These are phyloP conservation scores for Trissolcus basalis DNA, from an alignment of 1,140 invertebrate genomes.

Conservation along the genomic window DNA sequence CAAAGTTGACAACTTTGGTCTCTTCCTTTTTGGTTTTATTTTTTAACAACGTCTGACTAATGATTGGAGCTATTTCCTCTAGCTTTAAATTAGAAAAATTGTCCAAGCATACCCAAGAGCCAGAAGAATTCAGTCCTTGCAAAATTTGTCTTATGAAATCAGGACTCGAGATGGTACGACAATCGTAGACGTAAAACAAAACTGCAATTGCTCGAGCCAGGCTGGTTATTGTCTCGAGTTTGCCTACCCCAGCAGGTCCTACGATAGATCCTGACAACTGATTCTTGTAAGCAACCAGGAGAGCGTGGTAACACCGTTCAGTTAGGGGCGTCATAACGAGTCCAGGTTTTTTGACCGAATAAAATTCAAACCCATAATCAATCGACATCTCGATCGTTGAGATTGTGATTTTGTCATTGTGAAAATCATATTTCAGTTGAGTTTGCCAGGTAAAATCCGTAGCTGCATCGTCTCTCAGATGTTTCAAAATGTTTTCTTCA, in stretches of 20 bases:
- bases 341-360: conserved; percentile 83
- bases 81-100: conserved; percentile 82
- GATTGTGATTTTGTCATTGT: conserved; percentile 84
- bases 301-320: conserved; percentile 92
- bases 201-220: conserved; percentile 81
- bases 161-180: conserved; percentile 80
- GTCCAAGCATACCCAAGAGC: conserved; percentile 84
- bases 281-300: conserved; percentile 86
- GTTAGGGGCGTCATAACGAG: conserved; percentile 92
- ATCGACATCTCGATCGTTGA: conserved; percentile 86
- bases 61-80: conserved; percentile 76
- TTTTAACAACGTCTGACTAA: conserved; percentile 77
- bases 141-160: conserved; percentile 80
- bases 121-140: conserved; percentile 80
- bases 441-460: conserved; percentile 93
- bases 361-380: conserved; percentile 87
- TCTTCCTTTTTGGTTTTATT: conserved; percentile 76
- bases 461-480: conserved; percentile 77
- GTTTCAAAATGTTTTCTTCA: conserved; percentile 78
- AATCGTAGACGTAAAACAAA: conserved; percentile 82
- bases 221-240: conserved; percentile 83
- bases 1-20: conserved; percentile 77
- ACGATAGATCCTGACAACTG: conserved; percentile 80
- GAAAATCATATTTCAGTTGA: conserved; percentile 91
- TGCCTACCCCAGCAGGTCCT: conserved; percentile 82